Evolutionary conservation across 2,113 vertebrate species (phyloP).

Genomic region (Parus major): DNA sequence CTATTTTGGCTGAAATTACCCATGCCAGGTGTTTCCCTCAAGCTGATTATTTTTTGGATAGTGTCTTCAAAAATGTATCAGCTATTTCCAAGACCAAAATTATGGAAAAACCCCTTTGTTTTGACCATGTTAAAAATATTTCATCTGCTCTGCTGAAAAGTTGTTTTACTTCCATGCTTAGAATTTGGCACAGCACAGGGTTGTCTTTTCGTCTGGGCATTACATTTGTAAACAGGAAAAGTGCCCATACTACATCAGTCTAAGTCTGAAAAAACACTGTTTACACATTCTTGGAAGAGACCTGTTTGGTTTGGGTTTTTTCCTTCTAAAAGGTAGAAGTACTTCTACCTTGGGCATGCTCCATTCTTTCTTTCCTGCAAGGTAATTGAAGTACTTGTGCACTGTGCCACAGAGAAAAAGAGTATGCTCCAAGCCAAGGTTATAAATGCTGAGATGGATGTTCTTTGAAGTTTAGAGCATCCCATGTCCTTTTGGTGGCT

Average conservation of each 20-base stretch:
- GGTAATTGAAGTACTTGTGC: neutral
- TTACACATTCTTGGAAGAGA: neutral
- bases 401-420: neutral
- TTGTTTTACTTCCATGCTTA: neutral
- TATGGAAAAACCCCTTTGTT: neutral
- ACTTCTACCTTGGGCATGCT: neutral
- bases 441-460: neutral
- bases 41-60: neutral
- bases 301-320: neutral
- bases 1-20: conserved; percentile 20
- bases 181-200: conserved; percentile 14
- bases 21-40: conserved; percentile 33
- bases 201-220: neutral
- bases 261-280: neutral
- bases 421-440: neutral
- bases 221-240: conserved; percentile 27
- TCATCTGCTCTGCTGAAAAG: neutral
- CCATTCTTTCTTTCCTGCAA: neutral
- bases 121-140: conserved; percentile 18
- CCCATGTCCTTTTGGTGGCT: neutral
- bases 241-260: neutral
- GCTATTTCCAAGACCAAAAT: conserved; percentile 25
- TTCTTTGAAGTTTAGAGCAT: neutral
- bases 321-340: neutral
- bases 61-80: neutral